Percentiles rank a stretch among this genome's conserved stretches.
Conservation (phyloP, 2,113 vertebrate genomes). For the Oryzias celebensis region DNA sequence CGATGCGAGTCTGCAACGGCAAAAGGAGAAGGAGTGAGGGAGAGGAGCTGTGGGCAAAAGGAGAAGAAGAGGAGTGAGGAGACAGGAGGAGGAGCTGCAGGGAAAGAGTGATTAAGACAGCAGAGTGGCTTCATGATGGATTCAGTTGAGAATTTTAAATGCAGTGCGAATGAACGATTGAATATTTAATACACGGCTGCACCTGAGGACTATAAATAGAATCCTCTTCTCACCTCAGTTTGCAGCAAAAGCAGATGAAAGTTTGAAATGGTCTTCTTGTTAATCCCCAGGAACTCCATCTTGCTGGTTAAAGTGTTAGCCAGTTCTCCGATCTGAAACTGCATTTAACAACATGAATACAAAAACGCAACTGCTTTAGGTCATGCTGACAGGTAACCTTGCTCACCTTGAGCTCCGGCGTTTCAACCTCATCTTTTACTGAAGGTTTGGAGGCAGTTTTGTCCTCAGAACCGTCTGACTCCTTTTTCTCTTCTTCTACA, state of each 20-base stretch:
- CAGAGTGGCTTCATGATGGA: slow-evolving; percentile 43
- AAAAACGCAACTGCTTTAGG: neutral
- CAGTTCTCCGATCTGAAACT: slow-evolving; percentile 99
- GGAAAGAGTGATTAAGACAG: slow-evolving; percentile 24
- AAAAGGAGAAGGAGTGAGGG: neutral
- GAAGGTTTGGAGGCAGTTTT: slow-evolving; percentile 72
- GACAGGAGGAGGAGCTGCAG: no score
- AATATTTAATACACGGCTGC: slow-evolving; percentile 54
- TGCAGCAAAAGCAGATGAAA: slow-evolving; percentile 97
- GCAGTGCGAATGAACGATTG: slow-evolving; percentile 49
- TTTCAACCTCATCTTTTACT: slow-evolving; percentile 82
- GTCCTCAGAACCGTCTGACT: slow-evolving; percentile 79
- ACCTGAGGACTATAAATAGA: slow-evolving; percentile 1
- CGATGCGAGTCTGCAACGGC: slow-evolving; percentile 91
- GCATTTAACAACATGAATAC: slow-evolving; percentile 14
- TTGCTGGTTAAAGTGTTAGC: slow-evolving; percentile 97
- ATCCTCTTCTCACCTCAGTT: slow-evolving; percentile 83
- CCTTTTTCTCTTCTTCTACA: slow-evolving; percentile 78
- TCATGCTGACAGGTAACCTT: slow-evolving; percentile 10
- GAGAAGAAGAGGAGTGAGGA: no score
- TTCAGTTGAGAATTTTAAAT: slow-evolving; percentile 65
- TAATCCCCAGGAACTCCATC: slow-evolving; percentile 97
- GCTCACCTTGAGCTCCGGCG: slow-evolving; percentile 86
- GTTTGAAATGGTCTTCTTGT: slow-evolving; percentile 95
- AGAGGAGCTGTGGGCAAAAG: no score